phyloP scores from a whole-genome alignment of 2,888 invertebrate species.

The Acanthosepion lycidas region DNA sequence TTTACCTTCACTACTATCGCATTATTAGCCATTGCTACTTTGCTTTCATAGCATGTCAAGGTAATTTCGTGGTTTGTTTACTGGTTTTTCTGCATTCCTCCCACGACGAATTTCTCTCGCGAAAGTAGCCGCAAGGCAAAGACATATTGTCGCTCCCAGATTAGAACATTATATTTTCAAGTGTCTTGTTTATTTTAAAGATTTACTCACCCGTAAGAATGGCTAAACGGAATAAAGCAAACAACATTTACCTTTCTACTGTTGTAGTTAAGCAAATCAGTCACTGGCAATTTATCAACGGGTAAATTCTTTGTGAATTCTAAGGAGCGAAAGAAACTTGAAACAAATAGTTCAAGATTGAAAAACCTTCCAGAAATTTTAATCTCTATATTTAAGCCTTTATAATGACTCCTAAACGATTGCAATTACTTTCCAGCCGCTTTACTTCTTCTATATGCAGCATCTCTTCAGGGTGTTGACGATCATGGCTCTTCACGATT shows the following conservation, averaged over 20 bases:
- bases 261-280: not conserved
- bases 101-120: not conserved
- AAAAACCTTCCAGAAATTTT: no score
- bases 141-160: not conserved
- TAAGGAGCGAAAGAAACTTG: no score
- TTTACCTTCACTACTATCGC: not conserved
- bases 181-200: not conserved
- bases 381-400: no score
- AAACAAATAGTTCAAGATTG: no score
- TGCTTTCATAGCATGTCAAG: not conserved
- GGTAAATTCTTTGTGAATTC: no score
- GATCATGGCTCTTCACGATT: no score
- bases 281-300: not conserved
- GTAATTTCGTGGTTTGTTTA: not conserved
- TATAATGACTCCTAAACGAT: no score
- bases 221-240: no score
- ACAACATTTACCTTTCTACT: no score
- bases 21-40: not conserved
- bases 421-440: no score
- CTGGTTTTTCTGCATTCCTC: not conserved
- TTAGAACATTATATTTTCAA: conserved; percentile 8
- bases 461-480: no score
- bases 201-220: not conserved
- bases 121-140: not conserved
- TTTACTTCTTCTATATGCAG: no score